Evolutionary conservation across 2,113 vertebrate genomes (phyloP).

Genomic region (Carlito syrichta): DNA sequence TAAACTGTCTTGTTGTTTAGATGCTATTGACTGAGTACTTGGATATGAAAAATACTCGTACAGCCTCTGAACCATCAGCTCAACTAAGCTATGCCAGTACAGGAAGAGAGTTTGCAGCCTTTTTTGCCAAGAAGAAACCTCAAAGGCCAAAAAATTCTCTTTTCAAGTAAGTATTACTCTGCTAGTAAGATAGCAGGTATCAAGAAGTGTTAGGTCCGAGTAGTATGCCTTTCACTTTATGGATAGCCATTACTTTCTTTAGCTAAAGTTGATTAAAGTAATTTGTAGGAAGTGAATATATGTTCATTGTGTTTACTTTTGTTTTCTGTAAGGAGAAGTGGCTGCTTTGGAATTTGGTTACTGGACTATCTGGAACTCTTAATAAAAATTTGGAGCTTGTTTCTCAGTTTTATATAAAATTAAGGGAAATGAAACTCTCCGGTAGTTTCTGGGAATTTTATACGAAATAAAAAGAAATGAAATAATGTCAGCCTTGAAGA

Average conservation of each 20-base stretch:
- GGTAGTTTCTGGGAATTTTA: slow-evolving; percentile 28
- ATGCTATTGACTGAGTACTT: slow-evolving; percentile 97
- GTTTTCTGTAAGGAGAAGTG: background rate
- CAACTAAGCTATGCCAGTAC: slow-evolving; percentile 96
- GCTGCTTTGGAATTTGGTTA: background rate
- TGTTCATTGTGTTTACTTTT: background rate
- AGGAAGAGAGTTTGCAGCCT: slow-evolving; percentile 94
- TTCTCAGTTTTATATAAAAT: slow-evolving; percentile 28
- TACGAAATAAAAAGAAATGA: slow-evolving; percentile 50
- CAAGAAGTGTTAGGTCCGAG: background rate
- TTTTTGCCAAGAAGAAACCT: slow-evolving; percentile 97
- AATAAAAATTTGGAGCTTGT: background rate
- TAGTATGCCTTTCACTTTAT: background rate
- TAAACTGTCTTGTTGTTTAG: slow-evolving; percentile 74
- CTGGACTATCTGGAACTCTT: background rate
- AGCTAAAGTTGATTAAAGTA: background rate
- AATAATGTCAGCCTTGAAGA: slow-evolving; percentile 31
- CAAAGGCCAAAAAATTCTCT: slow-evolving; percentile 94
- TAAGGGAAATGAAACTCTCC: background rate
- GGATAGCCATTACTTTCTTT: background rate
- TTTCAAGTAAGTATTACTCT: slow-evolving; percentile 91
- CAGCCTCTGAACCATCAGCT: slow-evolving; percentile 91
- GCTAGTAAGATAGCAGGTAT: fast-evolving
- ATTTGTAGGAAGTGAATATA: background rate
- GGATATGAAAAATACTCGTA: slow-evolving; percentile 97